A percentile compares a stretch with the other conserved stretches of the same genome.
These are phyloP conservation scores for Alloscopus bannaensis DNA, from an alignment of 2,888 invertebrate genomes.

Conservation along the genomic window DNA sequence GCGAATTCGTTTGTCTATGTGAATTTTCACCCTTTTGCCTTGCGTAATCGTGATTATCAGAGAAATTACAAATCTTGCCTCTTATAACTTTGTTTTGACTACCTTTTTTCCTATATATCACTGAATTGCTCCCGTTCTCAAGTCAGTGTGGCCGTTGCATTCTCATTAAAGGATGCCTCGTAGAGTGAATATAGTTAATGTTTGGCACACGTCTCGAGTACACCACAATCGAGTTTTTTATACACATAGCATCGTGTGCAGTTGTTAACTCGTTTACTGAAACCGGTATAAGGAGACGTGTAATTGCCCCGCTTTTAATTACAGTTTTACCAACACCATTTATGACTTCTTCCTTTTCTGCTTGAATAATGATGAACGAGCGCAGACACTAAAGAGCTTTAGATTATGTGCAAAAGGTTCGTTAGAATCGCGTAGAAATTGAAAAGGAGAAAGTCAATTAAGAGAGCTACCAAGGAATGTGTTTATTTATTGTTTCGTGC, in stretches of 20 bases:
- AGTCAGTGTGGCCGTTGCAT: too few relatives aligned
- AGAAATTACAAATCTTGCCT: conserved; percentile 8
- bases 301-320: conserved; percentile 44
- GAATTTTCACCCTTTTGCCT: conserved; percentile 22
- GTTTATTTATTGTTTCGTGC: too few relatives aligned
- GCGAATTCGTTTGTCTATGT: conserved; percentile 22
- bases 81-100: neutral
- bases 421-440: too few relatives aligned
- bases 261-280: neutral
- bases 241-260: neutral
- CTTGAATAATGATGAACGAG: conserved; percentile 9
- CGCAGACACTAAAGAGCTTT: neutral
- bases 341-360: conserved; percentile 48
- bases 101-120: too few relatives aligned
- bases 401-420: too few relatives aligned
- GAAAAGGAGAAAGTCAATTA: conserved; percentile 38
- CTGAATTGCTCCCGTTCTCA: too few relatives aligned
- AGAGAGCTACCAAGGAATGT: too few relatives aligned
- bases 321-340: conserved; percentile 39
- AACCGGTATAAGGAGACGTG: conserved; percentile 20
- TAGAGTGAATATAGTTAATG: conserved; percentile 2
- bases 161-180: too few relatives aligned
- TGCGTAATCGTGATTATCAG: conserved; percentile 29
- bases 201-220: conserved; percentile 21
- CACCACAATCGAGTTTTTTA: too few relatives aligned